Evolutionary conservation across 2,113 vertebrate species (phyloP), one percentile per base, ranked within the genome.

Genomic region (Baryphthengus martii): DNA sequence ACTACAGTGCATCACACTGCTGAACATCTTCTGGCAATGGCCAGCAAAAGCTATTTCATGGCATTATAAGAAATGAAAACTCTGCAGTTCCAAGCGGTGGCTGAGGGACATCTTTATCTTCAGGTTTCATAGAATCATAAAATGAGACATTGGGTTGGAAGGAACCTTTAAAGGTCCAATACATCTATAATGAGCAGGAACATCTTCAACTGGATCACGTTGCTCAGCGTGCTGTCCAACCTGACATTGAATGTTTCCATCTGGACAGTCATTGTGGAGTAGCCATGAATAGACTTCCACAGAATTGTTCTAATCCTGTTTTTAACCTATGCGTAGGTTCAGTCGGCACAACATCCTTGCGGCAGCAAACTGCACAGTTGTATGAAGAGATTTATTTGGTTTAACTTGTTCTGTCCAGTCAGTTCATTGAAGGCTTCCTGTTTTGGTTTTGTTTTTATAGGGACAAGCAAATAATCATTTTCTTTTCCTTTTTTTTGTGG

Each of bases 181-280:
- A 1, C 1, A 26, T 2, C 10, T 55, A 17, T 33, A 74, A 20
- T 17, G 7, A 25, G 3, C 19, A 72, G 39, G 28, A 4, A 28
- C 67, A 52, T 29, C 61, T 94, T 75, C 66, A 59, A 24, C n/a
- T n/a, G 37, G 25, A 83, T n/a, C 25, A 42, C 11, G 5, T 35
- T 79, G 35, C 29, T 59, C 17, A 75, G 42, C 3, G 6, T 16
- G 23, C 21, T 0, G 0, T 73, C 72, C 68, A 88, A 9, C 16
- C 31, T 94, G 40, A 35, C 16, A 20, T 58, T 71, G 37, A 75
- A 53, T 45, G 35, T 28, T 52, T 55, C 39, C 47, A 37, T 56
- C 26, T 66, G 58, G 13, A 42, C 21, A 52, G 24, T 76, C 33
- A 59, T 17, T 47, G 17, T 26, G 20, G 20, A 93, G 17, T 13